Evolutionary conservation across 2,888 invertebrate species (phyloP).

Genomic region (Drosophila limbata): DNA sequence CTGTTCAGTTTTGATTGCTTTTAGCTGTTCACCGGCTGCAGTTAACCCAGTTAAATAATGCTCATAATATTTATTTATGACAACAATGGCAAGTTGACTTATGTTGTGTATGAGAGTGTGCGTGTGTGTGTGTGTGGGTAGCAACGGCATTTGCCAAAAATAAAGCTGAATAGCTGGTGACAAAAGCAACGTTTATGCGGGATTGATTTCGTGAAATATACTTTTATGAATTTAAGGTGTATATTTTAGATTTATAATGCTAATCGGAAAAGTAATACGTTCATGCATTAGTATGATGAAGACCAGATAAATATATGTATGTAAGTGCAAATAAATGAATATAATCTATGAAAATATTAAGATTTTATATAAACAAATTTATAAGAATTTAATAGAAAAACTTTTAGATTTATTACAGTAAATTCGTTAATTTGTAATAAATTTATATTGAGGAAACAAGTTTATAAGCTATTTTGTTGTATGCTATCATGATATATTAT

Average conservation of each 20-base stretch:
- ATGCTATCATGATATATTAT: slow-evolving; percentile 27
- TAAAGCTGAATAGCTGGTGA: slow-evolving; percentile 27
- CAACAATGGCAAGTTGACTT: slow-evolving; percentile 43
- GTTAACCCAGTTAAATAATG: slow-evolving; percentile 65
- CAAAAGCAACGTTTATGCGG: slow-evolving; percentile 31
- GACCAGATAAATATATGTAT: neutral
- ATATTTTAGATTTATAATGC: neutral
- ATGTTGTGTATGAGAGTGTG: slow-evolving; percentile 7
- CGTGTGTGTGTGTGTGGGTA: slow-evolving; percentile 35
- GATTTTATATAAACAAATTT: neutral
- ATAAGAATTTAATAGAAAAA: neutral
- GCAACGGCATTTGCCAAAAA: slow-evolving; percentile 46
- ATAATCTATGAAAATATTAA: neutral
- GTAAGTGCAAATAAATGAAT: neutral
- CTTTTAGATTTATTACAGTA: slow-evolving; percentile 1
- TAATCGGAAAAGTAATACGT: neutral
- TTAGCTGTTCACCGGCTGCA: slow-evolving; percentile 42
- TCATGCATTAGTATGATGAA: too few relatives aligned
- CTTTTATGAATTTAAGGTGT: neutral
- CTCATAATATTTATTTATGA: slow-evolving; percentile 50
- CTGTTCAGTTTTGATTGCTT: slow-evolving; percentile 35
- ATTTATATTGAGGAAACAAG: neutral
- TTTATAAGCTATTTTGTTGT: slow-evolving; percentile 14
- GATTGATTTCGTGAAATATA: slow-evolving; percentile 2
- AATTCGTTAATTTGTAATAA: neutral